A percentile compares a stretch with the other conserved stretches of the same genome.
phyloP scores from a whole-genome alignment of 2,113 vertebrate species.

The Rostratula benghalensis region DNA sequence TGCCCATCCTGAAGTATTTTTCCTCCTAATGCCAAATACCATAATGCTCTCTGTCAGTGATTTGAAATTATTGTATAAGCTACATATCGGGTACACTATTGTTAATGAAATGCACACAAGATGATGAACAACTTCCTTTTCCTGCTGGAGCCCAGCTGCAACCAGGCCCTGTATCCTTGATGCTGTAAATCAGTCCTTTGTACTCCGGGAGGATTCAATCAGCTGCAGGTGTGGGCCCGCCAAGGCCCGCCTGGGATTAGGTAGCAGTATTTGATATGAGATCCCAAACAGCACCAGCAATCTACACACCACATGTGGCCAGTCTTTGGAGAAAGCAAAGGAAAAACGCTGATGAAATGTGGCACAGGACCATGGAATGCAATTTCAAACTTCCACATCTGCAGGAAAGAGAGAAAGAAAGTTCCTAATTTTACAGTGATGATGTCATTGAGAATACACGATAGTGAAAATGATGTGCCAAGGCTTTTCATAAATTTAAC shows the following conservation, averaged over 20 bases:
- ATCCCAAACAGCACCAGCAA: slow-evolving; percentile 81
- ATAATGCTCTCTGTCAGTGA: slow-evolving; percentile 85
- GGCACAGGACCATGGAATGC: slow-evolving; percentile 92
- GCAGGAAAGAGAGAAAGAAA: slow-evolving; percentile 89
- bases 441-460: slow-evolving; percentile 90
- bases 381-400: slow-evolving; percentile 93
- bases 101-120: slow-evolving; percentile 88
- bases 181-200: slow-evolving; percentile 95
- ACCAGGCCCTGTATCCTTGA: slow-evolving; percentile 82
- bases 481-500: slow-evolving; percentile 72
- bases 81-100: slow-evolving; percentile 82
- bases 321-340: slow-evolving; percentile 85
- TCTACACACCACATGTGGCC: slow-evolving; percentile 81
- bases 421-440: slow-evolving; percentile 92
- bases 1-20: slow-evolving; percentile 80
- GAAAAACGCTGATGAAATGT: slow-evolving; percentile 92
- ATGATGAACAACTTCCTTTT: slow-evolving; percentile 99
- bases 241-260: slow-evolving; percentile 86
- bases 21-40: slow-evolving; percentile 76
- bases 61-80: slow-evolving; percentile 81
- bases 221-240: slow-evolving; percentile 93
- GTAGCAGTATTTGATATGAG: slow-evolving; percentile 88
- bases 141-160: slow-evolving; percentile 94
- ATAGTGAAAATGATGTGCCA: slow-evolving; percentile 82
- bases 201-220: slow-evolving; percentile 95